Evolutionary conservation across 2,888 invertebrate species (phyloP), one percentile per base, ranked within the genome.

Genomic region (Euspilapteryx auroguttella): DNA sequence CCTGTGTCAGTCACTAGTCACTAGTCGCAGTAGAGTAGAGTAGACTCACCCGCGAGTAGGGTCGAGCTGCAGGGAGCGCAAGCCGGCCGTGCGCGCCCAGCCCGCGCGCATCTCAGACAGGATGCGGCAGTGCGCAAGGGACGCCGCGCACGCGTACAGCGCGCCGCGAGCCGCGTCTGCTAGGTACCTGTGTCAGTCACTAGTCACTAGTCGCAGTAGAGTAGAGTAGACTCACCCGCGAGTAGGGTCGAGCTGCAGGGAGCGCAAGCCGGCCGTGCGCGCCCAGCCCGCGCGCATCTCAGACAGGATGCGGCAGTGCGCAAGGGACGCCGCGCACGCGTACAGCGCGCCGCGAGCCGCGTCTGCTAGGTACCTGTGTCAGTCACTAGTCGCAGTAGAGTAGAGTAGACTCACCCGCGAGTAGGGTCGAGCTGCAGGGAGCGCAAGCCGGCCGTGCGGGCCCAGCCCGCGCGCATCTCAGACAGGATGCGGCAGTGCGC

Each of bases 381-480:
- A n/a, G n/a, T n/a, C n/a, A n/a, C n/a, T n/a, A n/a, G n/a, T n/a
- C n/a, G n/a, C n/a, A n/a, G n/a, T n/a, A n/a, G n/a, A n/a, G n/a
- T n/a, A n/a, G n/a, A n/a, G n/a, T n/a, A n/a, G n/a, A 11, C 33
- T n/a, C 5, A 34, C 79, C 85, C 88, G 48, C 78, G 78, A 2
- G 81, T 80, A 10, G 93, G 89, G 73, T 94, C 93, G 28, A 94
- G 54, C 12, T 86, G 90, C 40, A 93, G 69, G 1, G 87, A 85
- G 45, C 84, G 79, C 28, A 87, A n/a, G n/a, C n/a, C n/a, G n/a
- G n/a, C n/a, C n/a, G n/a, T n/a, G 84, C 59, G 85, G 86, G 47
- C 77, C 79, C 37, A 87, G 66, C 40, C 81, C 77, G 31, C 77
- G 71, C n/a, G n/a, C n/a, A n/a, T n/a, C 56, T 87, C 85, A 26